Evolutionary conservation across 2,888 invertebrate species (phyloP).

Genomic region (Cephus sareptanus): DNA sequence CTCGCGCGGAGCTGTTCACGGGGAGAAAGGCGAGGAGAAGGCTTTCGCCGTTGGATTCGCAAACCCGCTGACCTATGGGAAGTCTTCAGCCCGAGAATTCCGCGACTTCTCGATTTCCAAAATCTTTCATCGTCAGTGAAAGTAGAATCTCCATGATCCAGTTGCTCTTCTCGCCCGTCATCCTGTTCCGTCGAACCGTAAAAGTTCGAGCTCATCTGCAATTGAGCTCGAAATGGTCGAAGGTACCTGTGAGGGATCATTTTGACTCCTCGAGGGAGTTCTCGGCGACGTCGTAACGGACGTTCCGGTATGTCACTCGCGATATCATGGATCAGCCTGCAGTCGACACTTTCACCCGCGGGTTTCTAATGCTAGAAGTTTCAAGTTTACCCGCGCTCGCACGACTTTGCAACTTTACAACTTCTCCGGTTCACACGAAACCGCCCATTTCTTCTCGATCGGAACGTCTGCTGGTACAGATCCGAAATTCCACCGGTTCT

Average conservation of each 20-base stretch:
- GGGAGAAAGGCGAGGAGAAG: background rate
- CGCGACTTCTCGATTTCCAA: background rate
- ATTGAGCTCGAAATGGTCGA: too few relatives aligned
- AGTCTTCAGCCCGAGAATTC: background rate
- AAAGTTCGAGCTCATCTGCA: too few relatives aligned
- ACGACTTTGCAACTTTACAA: background rate
- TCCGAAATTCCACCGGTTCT: too few relatives aligned
- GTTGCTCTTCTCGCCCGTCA: too few relatives aligned
- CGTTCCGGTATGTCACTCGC: slow-evolving; percentile 11
- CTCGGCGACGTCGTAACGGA: background rate
- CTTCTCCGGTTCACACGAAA: too few relatives aligned
- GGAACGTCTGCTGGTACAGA: too few relatives aligned
- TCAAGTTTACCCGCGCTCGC: slow-evolving; percentile 36
- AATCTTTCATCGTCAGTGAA: background rate
- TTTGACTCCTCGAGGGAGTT: too few relatives aligned
- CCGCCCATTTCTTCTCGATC: too few relatives aligned
- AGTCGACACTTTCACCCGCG: slow-evolving; percentile 55
- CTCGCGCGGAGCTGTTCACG: background rate
- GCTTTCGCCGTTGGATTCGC: background rate
- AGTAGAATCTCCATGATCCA: too few relatives aligned
- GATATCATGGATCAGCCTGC: slow-evolving; percentile 14
- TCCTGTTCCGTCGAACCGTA: too few relatives aligned
- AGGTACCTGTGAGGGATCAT: too few relatives aligned
- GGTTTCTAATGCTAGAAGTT: slow-evolving; percentile 51
- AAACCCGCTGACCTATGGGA: background rate